Evolutionary conservation across 1,140 invertebrate species (phyloP).

Genomic region (Drosophila novamexicana): DNA sequence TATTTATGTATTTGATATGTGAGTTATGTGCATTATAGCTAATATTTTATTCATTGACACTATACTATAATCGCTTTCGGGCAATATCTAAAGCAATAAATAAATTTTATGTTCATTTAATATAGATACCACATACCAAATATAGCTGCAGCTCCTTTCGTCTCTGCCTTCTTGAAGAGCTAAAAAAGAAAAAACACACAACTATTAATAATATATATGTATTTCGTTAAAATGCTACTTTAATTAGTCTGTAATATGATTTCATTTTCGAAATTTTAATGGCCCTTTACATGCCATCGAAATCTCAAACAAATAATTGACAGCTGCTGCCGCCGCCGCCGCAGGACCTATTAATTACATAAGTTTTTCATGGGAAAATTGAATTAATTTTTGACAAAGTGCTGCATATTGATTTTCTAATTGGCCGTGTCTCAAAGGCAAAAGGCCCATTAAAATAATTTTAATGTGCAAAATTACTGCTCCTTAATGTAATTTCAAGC

Average conservation of each 20-base stretch:
- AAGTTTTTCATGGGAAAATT: slow-evolving; percentile 62
- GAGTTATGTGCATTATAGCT: slow-evolving; percentile 1
- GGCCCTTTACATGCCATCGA: slow-evolving; percentile 1
- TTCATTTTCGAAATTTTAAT: slow-evolving; percentile 17
- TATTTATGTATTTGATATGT: slow-evolving; percentile 9
- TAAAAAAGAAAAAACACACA: slow-evolving; percentile 25
- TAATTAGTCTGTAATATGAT: not conserved
- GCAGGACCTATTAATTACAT: slow-evolving; percentile 54
- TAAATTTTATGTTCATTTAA: slow-evolving; percentile 1
- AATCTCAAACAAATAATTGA: slow-evolving; percentile 35
- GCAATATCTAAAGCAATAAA: slow-evolving; percentile 1
- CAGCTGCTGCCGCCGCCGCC: slow-evolving; percentile 11
- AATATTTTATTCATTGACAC: not conserved
- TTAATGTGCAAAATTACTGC: slow-evolving; percentile 68
- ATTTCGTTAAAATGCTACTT: not conserved
- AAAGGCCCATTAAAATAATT: slow-evolving; percentile 60
- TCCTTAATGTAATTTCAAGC: slow-evolving; percentile 61
- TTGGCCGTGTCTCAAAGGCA: slow-evolving; percentile 53
- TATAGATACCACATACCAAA: not conserved
- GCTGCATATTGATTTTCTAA: slow-evolving; percentile 77
- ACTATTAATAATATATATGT: slow-evolving; percentile 33
- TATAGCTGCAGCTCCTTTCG: not conserved
- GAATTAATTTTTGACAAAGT: slow-evolving; percentile 76
- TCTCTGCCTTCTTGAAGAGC: not conserved
- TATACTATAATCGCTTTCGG: not conserved